Conservation (phyloP, 2,113 vertebrate genomes). For the Morphnarchus princeps region DNA sequence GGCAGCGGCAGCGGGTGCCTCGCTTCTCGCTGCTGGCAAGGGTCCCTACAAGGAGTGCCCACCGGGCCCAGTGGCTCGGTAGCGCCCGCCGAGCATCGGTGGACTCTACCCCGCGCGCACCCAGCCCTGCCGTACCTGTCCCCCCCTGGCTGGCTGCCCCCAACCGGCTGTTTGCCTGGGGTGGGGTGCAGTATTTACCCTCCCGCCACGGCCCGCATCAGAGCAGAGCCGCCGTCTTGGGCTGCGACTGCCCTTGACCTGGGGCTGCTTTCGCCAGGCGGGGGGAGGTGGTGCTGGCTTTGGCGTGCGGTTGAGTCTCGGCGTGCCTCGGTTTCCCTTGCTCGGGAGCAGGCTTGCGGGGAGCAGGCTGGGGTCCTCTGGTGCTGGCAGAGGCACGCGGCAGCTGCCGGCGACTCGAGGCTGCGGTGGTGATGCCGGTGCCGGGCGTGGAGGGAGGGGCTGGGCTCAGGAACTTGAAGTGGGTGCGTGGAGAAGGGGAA, state of each 20-base stretch:
- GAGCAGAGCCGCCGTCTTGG: neutral
- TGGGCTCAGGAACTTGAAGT: neutral
- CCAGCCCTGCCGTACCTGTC: neutral
- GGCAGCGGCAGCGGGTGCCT: neutral
- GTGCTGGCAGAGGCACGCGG: neutral
- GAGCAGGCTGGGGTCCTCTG: neutral
- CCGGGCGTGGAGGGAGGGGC: neutral
- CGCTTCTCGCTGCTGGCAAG: neutral
- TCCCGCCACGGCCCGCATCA: neutral
- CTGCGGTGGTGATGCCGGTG: neutral
- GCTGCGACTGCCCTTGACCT: neutral
- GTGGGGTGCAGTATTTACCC: slow-evolving; percentile 53
- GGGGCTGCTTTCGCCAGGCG: neutral
- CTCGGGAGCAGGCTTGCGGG: rapidly evolving
- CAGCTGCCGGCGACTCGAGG: neutral
- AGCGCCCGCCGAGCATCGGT: neutral
- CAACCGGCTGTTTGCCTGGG: slow-evolving; percentile 45
- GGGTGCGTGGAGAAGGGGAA: neutral
- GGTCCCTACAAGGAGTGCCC: neutral
- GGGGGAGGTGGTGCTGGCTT: neutral
- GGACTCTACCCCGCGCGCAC: slow-evolving; percentile 32
- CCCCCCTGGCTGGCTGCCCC: slow-evolving; percentile 35
- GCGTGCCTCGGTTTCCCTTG: neutral
- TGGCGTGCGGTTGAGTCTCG: neutral
- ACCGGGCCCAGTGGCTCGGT: neutral